Conservation (phyloP, 1,140 invertebrate species). For the Plutomurus gul region DNA sequence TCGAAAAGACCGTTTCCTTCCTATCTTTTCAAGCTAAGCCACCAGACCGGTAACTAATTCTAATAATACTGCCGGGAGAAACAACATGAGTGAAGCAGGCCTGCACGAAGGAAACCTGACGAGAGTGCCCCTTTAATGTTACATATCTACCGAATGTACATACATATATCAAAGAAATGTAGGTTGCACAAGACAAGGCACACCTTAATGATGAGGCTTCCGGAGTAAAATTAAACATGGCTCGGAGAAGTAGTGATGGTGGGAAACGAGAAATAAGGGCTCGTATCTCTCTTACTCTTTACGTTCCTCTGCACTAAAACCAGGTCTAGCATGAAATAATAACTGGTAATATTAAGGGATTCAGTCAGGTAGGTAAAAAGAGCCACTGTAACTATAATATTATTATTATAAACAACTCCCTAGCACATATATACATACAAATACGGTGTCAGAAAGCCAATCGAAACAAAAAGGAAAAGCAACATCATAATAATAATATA, state of each 20-base stretch:
- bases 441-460: background rate
- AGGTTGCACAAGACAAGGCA: background rate
- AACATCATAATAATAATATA: conserved; percentile 23
- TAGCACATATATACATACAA: background rate
- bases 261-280: conserved; percentile 24
- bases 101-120: background rate
- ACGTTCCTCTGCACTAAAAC: background rate
- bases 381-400: background rate
- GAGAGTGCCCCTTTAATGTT: background rate
- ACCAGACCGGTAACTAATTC: background rate
- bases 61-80: background rate
- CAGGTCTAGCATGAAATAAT: background rate
- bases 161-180: conserved; percentile 1
- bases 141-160: background rate
- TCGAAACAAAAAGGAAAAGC: background rate
- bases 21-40: no score
- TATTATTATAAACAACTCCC: background rate
- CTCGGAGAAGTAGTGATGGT: background rate
- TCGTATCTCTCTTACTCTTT: background rate
- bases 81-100: background rate
- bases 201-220: conserved; percentile 35
- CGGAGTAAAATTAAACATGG: background rate
- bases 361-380: background rate
- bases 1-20: no score
- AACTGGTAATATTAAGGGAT: conserved; percentile 10